Evolutionary conservation across 2,888 invertebrate species (phyloP), one percentile per base, ranked within the genome.

Genomic region (Tenthredo amoena): DNA sequence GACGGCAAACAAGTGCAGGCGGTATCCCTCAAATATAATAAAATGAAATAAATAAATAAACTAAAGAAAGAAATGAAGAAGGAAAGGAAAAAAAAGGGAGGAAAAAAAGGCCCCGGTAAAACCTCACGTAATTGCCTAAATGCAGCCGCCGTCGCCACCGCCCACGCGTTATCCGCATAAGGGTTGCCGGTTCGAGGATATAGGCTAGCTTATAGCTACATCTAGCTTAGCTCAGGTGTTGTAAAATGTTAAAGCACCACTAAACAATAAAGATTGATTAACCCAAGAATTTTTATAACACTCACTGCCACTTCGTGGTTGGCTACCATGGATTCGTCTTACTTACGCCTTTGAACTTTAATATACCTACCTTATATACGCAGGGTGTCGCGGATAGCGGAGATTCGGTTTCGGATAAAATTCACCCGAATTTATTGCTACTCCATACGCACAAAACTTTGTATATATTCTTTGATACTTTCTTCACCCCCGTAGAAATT

Each of bases 251-350:
- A 87, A 87, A 88, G 87, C 85, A 88, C 84, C 84, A 87, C 87
- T 87, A 87, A 89, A 90, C 89, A 89, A 89, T 89, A 89, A 89
- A 90, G 89, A 91, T 89, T 90, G 90, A 90, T 91, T 90, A 90
- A 90, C 90, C 89, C 88, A 89, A 89, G 91, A 91, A 91, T 91
- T 91, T 90, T 90, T 91, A 91, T 89, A 88, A 88, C 86, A 55
- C 84, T 85, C 85, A 84, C 85, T 40, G 12, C 71, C 58, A 85
- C 86, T 85, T 62, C 65, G 71, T 83, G 47, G 58, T 21, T 37
- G 55, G 81, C 81, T 81, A 81, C 81, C 40, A 81, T 65, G 62
- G 81, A 81, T 81, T 58, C 81, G 58, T 62, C 62, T 58, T 37
- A 81, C 72, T 21, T 74, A 26, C 9, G 72, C 72, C 43, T 74